A percentile compares a stretch with the other conserved stretches of the same genome.
Conservation (phyloP, 2,797 vertebrate genomes). For the Anolis apletophallus region DNA sequence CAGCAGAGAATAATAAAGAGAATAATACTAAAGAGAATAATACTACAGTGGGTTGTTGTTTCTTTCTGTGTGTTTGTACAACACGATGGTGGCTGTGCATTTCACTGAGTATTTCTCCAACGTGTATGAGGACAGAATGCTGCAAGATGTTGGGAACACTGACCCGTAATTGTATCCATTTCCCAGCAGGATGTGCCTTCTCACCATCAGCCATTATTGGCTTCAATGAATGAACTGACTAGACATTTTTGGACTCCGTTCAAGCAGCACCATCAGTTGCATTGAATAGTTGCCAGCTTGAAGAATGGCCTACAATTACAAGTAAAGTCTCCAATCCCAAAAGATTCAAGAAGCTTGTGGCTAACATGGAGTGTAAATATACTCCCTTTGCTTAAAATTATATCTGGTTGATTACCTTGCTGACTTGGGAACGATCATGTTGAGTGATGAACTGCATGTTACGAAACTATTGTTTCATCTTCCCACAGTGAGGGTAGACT, state of each 20-base stretch:
- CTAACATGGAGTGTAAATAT: conserved; percentile 17
- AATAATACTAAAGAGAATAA: conserved; percentile 1
- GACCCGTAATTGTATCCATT: background rate
- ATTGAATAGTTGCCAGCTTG: conserved; percentile 38
- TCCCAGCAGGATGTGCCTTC: conserved; percentile 27
- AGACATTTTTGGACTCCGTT: conserved; percentile 17
- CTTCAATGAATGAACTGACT: conserved; percentile 33
- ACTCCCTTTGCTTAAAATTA: conserved; percentile 16
- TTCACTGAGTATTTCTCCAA: conserved; percentile 10
- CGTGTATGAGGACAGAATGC: conserved; percentile 1
- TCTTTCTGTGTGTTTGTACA: background rate
- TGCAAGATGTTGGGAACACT: conserved; percentile 11
- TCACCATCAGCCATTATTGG: background rate
- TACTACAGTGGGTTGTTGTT: background rate
- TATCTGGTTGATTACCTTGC: background rate
- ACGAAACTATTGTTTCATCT: background rate
- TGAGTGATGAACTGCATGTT: conserved; percentile 21
- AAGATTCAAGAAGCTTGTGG: conserved; percentile 6
- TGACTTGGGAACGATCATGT: background rate
- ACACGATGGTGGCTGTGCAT: background rate
- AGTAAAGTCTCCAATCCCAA: conserved; percentile 28
- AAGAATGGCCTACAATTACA: conserved; percentile 39
- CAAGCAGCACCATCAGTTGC: conserved; percentile 33
- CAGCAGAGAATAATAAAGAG: background rate
- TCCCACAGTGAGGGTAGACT: background rate